Evolutionary conservation across 2,888 invertebrate genomes (phyloP), one percentile per base, ranked within the genome.

Genomic region (Xylota segnis): DNA sequence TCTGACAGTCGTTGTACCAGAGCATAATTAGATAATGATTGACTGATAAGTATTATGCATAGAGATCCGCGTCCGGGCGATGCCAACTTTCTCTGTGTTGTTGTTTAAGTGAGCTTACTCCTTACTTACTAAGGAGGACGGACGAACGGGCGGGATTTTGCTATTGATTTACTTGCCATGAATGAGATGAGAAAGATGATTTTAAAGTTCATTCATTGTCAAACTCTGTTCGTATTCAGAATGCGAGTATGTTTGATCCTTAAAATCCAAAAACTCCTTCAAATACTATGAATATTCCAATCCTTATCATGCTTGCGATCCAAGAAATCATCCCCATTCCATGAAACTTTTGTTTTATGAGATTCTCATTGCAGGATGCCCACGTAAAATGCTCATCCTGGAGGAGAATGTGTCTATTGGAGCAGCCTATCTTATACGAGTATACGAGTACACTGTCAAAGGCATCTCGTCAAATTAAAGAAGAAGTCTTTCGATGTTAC

Each of bases 21-120:
- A 37, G 37, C 18, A 14, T 59, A 76, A 82, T 76, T 65, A 76
- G 47, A 65, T 43, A 50, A 37, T 65, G 58, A 76, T 83, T 82
- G 76, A 52, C 70, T 77, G 65, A 71, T 71, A 76, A 76, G 52
- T n/a, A 18, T 50, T 59, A 12, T n/a, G n/a, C n/a, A 32, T 4
- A 61, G 16, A 4, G 16, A 58, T 10, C 10, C 37, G 27, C 59
- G 37, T 50, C 27, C 37, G 5, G 59, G 29, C 18, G 32, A 52
- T 50, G 43, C 43, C 10, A 75, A 45, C 14, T 54, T 40, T 37
- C 29, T n/a, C 32, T 3, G n/a, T n/a, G n/a, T n/a, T n/a, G 27
- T 61, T 10, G 52, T 16, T 43, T 52, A 14, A 45, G 43, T 5
- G 12, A 45, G 27, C 47, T 63, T 29, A 16, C 6, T 29, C 47